Evolutionary conservation across 2,888 invertebrate species (phyloP).

Genomic region (Graphium colonna): DNA sequence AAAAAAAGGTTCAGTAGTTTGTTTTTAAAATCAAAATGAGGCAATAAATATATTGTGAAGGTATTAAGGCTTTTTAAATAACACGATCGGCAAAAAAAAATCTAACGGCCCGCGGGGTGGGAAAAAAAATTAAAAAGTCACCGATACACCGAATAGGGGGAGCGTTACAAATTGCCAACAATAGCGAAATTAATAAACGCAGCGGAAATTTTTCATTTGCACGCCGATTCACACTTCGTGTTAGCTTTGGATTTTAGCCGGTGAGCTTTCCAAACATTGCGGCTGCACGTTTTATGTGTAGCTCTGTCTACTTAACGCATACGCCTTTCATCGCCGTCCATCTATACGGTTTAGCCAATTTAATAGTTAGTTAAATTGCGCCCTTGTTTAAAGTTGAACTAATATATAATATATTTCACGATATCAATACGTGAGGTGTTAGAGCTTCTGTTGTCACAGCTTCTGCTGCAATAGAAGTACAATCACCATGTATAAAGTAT

Average conservation of each 20-base stretch:
- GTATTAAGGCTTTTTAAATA: not conserved
- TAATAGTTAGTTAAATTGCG: too few relatives aligned
- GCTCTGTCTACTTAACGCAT: conserved; percentile 26
- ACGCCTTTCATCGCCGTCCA: conserved; percentile 17
- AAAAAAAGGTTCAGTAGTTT: too few relatives aligned
- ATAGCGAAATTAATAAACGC: conserved; percentile 60
- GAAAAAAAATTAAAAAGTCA: conserved; percentile 21
- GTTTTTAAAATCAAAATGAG: too few relatives aligned
- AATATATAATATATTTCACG: too few relatives aligned
- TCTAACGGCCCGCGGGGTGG: not conserved
- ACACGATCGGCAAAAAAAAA: not conserved
- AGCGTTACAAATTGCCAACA: conserved; percentile 63
- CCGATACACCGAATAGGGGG: conserved; percentile 37
- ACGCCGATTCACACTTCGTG: conserved; percentile 66
- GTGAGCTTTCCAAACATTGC: conserved; percentile 45
- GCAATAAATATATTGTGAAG: too few relatives aligned
- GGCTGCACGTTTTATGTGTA: conserved; percentile 26
- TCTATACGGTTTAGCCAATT: not conserved
- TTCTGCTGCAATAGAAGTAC: too few relatives aligned
- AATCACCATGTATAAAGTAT: too few relatives aligned
- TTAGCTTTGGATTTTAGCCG: conserved; percentile 58
- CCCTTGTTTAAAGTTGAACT: too few relatives aligned
- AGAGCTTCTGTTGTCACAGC: too few relatives aligned
- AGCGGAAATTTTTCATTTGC: conserved; percentile 71
- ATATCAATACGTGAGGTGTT: too few relatives aligned